These are phyloP conservation scores for Oreochromis grahami DNA, from an alignment of 2,797 vertebrate species.

Conservation along the genomic window DNA sequence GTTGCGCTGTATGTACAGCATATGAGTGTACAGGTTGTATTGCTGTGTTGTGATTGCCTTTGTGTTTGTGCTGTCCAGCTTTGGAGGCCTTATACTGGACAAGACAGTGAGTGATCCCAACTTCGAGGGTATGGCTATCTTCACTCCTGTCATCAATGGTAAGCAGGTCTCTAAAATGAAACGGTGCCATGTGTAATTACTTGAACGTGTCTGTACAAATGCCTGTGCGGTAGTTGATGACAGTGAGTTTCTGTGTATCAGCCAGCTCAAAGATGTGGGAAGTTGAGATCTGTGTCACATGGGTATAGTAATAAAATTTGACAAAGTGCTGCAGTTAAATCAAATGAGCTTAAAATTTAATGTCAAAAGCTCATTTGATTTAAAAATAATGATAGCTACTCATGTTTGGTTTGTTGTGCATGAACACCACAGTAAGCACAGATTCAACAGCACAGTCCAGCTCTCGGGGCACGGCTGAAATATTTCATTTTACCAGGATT, in stretches of 20 bases:
- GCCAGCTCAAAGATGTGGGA: neutral
- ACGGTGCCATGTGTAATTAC: neutral
- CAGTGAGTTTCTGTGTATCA: neutral
- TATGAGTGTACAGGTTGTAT: neutral
- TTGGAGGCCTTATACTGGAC: conserved; percentile 93
- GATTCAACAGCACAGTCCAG: neutral
- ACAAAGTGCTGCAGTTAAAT: neutral
- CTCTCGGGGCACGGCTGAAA: neutral
- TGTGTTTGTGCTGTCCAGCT: conserved; percentile 65
- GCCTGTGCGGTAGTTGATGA: neutral
- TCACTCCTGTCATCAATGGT: conserved; percentile 96
- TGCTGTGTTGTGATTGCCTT: neutral
- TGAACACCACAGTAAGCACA: neutral
- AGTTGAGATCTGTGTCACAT: neutral
- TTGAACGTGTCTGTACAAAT: neutral
- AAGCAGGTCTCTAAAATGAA: conserved; percentile 12
- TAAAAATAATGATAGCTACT: neutral
- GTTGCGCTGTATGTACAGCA: neutral
- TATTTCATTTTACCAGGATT: neutral
- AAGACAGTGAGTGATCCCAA: conserved; percentile 86
- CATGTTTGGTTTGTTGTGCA: neutral
- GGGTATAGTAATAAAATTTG: neutral
- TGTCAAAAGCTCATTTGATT: neutral
- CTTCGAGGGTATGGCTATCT: conserved; percentile 92
- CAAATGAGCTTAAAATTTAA: neutral